Conservation (phyloP, 2,888 invertebrate genomes). For the Acanthosepion lycidas region DNA sequence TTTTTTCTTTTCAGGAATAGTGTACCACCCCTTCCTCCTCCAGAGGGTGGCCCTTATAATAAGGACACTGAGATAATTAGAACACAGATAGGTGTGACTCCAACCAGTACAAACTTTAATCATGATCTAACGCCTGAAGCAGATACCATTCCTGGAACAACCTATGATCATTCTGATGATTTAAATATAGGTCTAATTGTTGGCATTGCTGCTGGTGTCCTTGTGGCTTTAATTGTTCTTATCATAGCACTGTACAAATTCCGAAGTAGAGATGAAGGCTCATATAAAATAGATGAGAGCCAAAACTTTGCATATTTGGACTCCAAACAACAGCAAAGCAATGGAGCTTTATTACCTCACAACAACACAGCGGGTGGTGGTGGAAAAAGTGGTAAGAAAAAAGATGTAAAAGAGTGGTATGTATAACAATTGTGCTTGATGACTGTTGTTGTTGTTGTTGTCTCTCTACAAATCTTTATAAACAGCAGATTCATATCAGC, state of each 20-base stretch:
- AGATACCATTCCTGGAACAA: not conserved
- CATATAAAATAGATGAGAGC: slow-evolving; percentile 93
- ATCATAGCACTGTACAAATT: slow-evolving; percentile 80
- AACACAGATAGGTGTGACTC: not conserved
- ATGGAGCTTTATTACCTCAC: slow-evolving; percentile 63
- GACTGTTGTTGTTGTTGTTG: slow-evolving; percentile 46
- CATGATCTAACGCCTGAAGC: not conserved
- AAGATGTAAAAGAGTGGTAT: slow-evolving; percentile 72
- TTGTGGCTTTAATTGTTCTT: slow-evolving; percentile 88
- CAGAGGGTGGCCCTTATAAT: not conserved
- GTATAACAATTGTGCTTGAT: slow-evolving; percentile 59
- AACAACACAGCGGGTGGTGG: slow-evolving; percentile 55
- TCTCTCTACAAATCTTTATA: slow-evolving; percentile 36
- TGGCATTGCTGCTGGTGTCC: slow-evolving; percentile 91
- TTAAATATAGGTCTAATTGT: slow-evolving; percentile 80
- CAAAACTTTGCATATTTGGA: slow-evolving; percentile 78
- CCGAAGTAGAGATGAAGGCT: slow-evolving; percentile 84
- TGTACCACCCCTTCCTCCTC: not conserved
- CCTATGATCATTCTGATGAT: slow-evolving; percentile 48
- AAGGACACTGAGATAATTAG: not conserved
- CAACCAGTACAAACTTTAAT: not conserved
- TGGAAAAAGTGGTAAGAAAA: slow-evolving; percentile 65
- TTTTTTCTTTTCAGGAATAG: slow-evolving; percentile 2
- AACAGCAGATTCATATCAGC: slow-evolving; percentile 39
- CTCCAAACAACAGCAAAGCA: slow-evolving; percentile 67